Percentiles rank a stretch among this genome's conserved stretches.
Conservation (phyloP, 2,113 vertebrate genomes). For the Uropsilus gracilis region DNA sequence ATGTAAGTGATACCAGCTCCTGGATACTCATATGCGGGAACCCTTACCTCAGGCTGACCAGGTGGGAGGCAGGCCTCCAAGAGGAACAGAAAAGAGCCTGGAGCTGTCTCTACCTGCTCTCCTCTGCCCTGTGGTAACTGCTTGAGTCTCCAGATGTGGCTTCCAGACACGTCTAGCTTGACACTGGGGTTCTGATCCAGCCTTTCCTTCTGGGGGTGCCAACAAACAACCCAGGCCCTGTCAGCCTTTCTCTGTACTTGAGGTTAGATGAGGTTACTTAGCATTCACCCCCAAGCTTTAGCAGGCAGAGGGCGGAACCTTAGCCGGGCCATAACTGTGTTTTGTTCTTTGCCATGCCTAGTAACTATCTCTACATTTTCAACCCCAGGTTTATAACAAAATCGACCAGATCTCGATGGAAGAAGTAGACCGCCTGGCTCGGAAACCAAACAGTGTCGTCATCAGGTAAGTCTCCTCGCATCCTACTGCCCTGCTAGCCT, state of each 20-base stretch:
- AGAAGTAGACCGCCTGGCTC: conserved; percentile 96
- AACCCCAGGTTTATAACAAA: conserved; percentile 97
- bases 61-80: neutral
- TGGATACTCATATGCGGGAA: accelerated
- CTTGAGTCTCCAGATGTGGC: no score
- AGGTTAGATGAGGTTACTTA: accelerated
- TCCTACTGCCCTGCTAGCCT: accelerated
- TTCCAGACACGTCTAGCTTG: neutral
- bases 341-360: neutral
- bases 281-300: accelerated
- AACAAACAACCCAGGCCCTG: no score
- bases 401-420: conserved; percentile 99
- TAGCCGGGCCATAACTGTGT: neutral
- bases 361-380: neutral
- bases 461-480: conserved; percentile 90
- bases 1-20: conserved; percentile 86
- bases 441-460: conserved; percentile 93
- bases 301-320: neutral
- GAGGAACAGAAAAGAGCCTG: neutral
- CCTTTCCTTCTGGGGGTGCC: neutral
- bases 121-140: neutral
- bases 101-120: neutral
- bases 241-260: no score
- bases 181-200: neutral
- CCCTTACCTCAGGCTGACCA: neutral